Evolutionary conservation across 1,140 invertebrate genomes (phyloP).

Genomic region (Campoletis sonorensis): DNA sequence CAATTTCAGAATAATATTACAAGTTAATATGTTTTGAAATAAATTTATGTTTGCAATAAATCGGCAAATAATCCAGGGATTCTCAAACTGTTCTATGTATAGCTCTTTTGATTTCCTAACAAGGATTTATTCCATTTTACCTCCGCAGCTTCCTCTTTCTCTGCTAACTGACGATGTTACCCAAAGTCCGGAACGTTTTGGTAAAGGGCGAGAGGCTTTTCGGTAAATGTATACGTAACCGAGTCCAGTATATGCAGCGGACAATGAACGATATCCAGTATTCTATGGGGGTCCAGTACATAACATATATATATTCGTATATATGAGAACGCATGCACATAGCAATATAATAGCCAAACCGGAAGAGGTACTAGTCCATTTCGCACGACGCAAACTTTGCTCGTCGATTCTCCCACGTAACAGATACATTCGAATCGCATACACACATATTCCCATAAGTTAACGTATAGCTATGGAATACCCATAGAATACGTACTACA

Average conservation of each 20-base stretch:
- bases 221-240: not conserved
- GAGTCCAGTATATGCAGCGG: slow-evolving; percentile 4
- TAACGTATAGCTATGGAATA: not conserved
- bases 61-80: not conserved
- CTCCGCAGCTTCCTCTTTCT: not conserved
- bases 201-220: not conserved
- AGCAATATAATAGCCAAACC: slow-evolving; percentile 28
- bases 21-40: not conserved
- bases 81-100: not conserved
- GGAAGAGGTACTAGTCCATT: slow-evolving; percentile 41
- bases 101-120: slow-evolving; percentile 13
- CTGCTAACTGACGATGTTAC: not conserved
- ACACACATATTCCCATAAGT: slow-evolving; percentile 10
- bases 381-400: slow-evolving; percentile 40
- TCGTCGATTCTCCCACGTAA: slow-evolving; percentile 38
- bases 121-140: not conserved
- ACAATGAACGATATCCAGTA: slow-evolving; percentile 15
- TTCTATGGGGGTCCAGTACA: not conserved
- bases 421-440: slow-evolving; percentile 20
- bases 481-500: slow-evolving; percentile 19
- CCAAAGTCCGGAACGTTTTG: not conserved
- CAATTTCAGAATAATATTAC: too few species aligned
- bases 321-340: not conserved
- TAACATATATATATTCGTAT: not conserved
- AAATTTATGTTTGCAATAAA: not conserved